These are phyloP conservation scores for Archegozetes longisetosus DNA, from an alignment of 1,140 invertebrate genomes.

Conservation along the genomic window DNA sequence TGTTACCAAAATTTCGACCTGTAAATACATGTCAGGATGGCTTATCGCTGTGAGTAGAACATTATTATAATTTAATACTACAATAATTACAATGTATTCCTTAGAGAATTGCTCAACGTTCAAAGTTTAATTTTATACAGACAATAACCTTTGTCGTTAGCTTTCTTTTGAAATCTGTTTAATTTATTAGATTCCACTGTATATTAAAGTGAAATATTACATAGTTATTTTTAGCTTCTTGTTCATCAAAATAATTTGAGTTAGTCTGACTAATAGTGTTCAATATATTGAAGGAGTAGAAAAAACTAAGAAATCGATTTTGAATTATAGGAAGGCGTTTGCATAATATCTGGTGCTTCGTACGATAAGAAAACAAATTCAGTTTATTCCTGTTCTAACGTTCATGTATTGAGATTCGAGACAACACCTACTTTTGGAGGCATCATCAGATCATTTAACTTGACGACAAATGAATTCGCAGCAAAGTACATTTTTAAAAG, in stretches of 20 bases:
- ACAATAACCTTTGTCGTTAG: too few species aligned
- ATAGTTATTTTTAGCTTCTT: too few species aligned
- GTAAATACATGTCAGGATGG: conserved; percentile 86
- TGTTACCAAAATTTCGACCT: conserved; percentile 46
- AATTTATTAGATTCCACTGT: background rate
- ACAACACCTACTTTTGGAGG: conserved; percentile 59
- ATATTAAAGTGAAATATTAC: background rate
- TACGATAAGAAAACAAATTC: conserved; percentile 42
- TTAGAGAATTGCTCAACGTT: too few species aligned
- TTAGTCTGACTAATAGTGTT: background rate
- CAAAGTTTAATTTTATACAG: too few species aligned
- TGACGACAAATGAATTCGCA: conserved; percentile 83
- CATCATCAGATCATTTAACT: conserved; percentile 75
- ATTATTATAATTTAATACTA: conserved; percentile 10
- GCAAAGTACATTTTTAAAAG: conserved; percentile 82
- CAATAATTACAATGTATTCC: background rate
- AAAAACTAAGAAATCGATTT: background rate
- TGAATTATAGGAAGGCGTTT: conserved; percentile 29
- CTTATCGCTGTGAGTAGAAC: conserved; percentile 47
- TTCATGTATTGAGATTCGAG: conserved; percentile 57
- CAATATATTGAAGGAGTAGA: background rate
- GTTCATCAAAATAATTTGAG: background rate
- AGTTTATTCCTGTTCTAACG: conserved; percentile 61
- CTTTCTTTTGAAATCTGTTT: too few species aligned
- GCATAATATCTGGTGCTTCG: conserved; percentile 45